Evolutionary conservation across 2,113 vertebrate species (phyloP), one percentile per base, ranked within the genome.

Genomic region (Zosterops japonicus): DNA sequence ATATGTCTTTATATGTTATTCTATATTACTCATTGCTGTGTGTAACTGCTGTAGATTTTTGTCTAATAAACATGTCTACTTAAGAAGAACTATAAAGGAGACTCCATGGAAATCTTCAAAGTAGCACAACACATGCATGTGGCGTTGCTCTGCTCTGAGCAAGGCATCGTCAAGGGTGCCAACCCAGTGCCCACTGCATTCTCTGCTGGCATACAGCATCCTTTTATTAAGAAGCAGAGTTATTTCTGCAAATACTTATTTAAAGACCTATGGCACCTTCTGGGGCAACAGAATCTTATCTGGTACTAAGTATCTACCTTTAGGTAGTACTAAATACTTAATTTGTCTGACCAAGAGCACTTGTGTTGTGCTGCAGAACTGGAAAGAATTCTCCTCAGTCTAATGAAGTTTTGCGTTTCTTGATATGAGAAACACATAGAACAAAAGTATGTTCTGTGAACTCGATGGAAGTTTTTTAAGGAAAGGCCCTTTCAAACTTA

Each of bases 111-210:
- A 84, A 49, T 15, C 27, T 68, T 23, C 5, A 5, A 35, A 21
- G 20, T 17, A 53, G 61, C 27, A 6, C 11, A 25, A 11, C 10
- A 47, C 70, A 6, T 0, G 1, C 3, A 2, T 0, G 28, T 28
- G 20, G 24, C 17, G 2, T 33, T 22, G 65, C 33, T 85, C 3
- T 69, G 33, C 25, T 70, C 23, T 35, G 56, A 46, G 2, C 22
- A 4, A 7, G 3, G 18, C 6, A 2, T 5, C 5, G 3, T 22
- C 2, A 1, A 2, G 50, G 29, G 33, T 11, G 20, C 0, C 7
- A 65, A 17, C 47, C 39, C 39, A 6, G 13, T 21, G 12, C 29
- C 22, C 8, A 0, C 24, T 41, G 24, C 0, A 0, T 25, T 36
- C 59, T 65, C 17, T 9, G 10, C 25, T 74, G 41, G 22, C 69